Evolutionary conservation across 2,888 invertebrate species (phyloP).

Genomic region (Sinopyrophorus schimmeli): DNA sequence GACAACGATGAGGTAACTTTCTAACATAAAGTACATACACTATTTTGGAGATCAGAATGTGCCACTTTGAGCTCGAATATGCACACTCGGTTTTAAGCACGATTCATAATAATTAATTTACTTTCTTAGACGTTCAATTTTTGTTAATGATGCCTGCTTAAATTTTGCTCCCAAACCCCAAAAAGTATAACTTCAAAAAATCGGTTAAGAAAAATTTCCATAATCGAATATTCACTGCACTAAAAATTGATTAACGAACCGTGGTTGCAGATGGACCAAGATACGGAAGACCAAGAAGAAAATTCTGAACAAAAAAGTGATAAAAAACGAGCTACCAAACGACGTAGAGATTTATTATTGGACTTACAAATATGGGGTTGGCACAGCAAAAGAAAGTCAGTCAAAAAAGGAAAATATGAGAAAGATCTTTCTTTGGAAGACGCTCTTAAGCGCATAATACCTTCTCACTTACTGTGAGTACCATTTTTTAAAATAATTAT

Average conservation of each 20-base stretch:
- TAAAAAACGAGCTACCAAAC: slow-evolving; percentile 54
- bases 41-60: too few species aligned
- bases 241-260: too few species aligned
- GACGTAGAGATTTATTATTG: slow-evolving; percentile 73
- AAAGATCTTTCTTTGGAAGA: slow-evolving; percentile 69
- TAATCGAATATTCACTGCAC: too few species aligned
- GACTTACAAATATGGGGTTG: slow-evolving; percentile 79
- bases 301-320: slow-evolving; percentile 43
- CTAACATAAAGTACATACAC: too few species aligned
- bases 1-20: slow-evolving; percentile 52
- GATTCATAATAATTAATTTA: too few species aligned
- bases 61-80: too few species aligned
- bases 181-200: too few species aligned
- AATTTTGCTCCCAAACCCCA: too few species aligned
- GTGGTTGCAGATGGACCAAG: slow-evolving; percentile 44
- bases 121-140: too few species aligned
- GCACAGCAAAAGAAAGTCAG: slow-evolving; percentile 65
- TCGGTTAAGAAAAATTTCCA: too few species aligned
- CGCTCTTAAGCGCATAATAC: slow-evolving; percentile 68
- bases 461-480: slow-evolving; percentile 60
- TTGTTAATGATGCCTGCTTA: too few species aligned
- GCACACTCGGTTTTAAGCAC: too few species aligned
- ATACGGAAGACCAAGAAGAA: slow-evolving; percentile 52
- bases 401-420: slow-evolving; percentile 61
- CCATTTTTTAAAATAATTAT: background rate